A percentile compares a stretch with the other conserved stretches of the same genome.
Evolutionary conservation across 2,888 invertebrate genomes (phyloP).

Genomic region (Hartigia nigra): DNA sequence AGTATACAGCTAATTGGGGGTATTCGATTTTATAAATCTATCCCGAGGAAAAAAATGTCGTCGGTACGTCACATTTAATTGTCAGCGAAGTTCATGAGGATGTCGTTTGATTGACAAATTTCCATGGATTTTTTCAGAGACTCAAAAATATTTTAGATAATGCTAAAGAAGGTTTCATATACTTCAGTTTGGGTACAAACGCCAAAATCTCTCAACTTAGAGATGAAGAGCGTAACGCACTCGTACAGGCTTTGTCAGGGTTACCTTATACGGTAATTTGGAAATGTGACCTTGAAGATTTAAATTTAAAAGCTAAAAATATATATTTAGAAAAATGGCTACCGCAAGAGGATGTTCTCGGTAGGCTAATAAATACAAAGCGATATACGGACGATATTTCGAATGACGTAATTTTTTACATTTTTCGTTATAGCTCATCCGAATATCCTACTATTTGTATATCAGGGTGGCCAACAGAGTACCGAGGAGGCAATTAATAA

Average conservation of each 20-base stretch:
- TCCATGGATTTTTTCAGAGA: neutral
- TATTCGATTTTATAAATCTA: neutral
- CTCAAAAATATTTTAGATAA: constrained; percentile 25
- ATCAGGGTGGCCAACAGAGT: constrained; percentile 19
- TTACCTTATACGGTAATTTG: constrained; percentile 39
- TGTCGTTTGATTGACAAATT: neutral
- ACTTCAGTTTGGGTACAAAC: constrained; percentile 41
- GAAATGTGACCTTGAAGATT: constrained; percentile 35
- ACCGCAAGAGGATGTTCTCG: constrained; percentile 35
- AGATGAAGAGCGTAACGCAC: constrained; percentile 9
- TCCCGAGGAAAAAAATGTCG: neutral
- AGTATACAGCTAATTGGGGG: constrained; percentile 6
- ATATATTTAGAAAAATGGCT: constrained; percentile 38
- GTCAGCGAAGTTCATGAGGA: neutral
- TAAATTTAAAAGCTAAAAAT: constrained; percentile 28
- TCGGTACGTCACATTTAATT: neutral
- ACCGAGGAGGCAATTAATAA: constrained; percentile 17
- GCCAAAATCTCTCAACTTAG: constrained; percentile 16
- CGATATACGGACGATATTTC: neutral
- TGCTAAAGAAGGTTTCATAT: constrained; percentile 42
- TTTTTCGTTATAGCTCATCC: constrained; percentile 15
- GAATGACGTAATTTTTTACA: neutral
- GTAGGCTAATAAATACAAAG: neutral
- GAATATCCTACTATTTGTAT: constrained; percentile 14
- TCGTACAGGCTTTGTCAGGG: constrained; percentile 33